Conservation (phyloP, 2,797 vertebrate species). For the Coreius guichenoti region DNA sequence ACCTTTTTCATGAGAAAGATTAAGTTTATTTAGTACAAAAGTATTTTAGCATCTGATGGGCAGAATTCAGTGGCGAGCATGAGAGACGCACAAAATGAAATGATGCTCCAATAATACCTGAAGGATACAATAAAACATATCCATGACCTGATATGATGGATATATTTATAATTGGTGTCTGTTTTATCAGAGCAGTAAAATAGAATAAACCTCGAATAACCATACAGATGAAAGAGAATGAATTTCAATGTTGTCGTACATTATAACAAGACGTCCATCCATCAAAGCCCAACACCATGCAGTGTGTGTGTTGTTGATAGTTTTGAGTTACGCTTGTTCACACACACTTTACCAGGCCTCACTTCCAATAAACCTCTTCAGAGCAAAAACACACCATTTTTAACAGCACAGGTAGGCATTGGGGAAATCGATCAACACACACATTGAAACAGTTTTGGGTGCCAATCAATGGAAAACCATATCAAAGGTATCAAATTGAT, state of each 20-base stretch:
- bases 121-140: background rate
- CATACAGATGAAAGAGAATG: background rate
- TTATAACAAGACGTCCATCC: background rate
- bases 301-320: background rate
- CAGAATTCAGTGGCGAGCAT: background rate
- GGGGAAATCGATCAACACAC: background rate
- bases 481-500: background rate
- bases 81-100: background rate
- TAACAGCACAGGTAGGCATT: background rate
- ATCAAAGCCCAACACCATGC: background rate
- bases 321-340: background rate
- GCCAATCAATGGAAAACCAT: background rate
- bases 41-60: conserved; percentile 8
- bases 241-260: background rate
- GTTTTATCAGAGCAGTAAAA: background rate
- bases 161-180: background rate
- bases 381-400: background rate
- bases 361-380: background rate
- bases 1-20: conserved; percentile 38
- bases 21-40: conserved; percentile 70
- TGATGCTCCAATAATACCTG: background rate
- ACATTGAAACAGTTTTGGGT: background rate
- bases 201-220: background rate
- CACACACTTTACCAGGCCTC: background rate
- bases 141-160: background rate